Base-by-base conservation (phyloP, 1,140 invertebrate species). In the Nasonia longicornis region DNA sequence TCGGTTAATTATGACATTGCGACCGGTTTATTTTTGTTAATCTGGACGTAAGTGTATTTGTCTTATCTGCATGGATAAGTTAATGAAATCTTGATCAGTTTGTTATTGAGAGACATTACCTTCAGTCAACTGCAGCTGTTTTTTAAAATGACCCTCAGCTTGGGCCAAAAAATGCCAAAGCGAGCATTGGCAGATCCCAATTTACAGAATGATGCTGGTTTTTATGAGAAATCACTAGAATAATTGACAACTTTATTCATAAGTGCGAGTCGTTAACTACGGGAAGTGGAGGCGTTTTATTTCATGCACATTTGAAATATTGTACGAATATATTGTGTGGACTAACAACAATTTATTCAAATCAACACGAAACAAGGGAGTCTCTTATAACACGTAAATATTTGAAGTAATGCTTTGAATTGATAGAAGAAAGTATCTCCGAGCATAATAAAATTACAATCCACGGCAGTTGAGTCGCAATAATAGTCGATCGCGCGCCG, bases 401-500 rank as follows among this genome's bases (percentile, higher is more conserved):
- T 22, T 42, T 48, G 2, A 26, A 64, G 2, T 26, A n/a, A 14
- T 35, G 31, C 31, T 35, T 35, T 35, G 4, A 35, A 35, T 35
- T 35, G 31, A 35, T 3, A 35, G 31, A 31, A 26, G 29, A 12
- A 52, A 79, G 3, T 11, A 22, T 69, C n/a, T n/a, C 14, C 10
- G 26, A 3, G 10, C 63, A 66, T 79, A 79, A 66, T 73, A 79
- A 79, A 79, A 79, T 73, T 73, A 48, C 58, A 80, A 67, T 67
- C 10, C 1, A 7, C 20, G 26, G 26, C 48, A 74, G 42, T 80
- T 64, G 31, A 66, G 42, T 14, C 1, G 20, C 10, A 75, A 69
- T 80, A 80, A 48, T 20, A 52, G 16, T 80, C 72, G 29, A 73
- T 38, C 3, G 16, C 0, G 20, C 6, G 16, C 20, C 3, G 52